Evolutionary conservation across 1,140 invertebrate species (phyloP), one percentile per base, ranked within the genome.

Genomic region (Megalopta genalis): DNA sequence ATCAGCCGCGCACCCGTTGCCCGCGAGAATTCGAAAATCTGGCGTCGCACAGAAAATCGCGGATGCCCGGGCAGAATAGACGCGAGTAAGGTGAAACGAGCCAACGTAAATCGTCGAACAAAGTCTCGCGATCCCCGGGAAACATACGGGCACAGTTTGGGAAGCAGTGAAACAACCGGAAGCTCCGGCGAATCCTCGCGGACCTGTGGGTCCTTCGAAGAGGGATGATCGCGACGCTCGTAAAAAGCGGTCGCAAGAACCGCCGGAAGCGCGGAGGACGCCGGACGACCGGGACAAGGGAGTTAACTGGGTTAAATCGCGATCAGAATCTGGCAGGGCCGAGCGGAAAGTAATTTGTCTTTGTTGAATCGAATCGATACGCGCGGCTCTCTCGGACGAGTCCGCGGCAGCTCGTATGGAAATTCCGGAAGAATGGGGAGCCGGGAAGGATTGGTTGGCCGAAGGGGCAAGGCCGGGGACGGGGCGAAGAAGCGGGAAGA

Each of bases 351-450:
- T 68, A 82, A 83, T 77, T 82, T 63, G 42, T 46, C 39, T 37
- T 27, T 62, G 46, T 37, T 54, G 42, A 67, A 67, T 49, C 37
- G 68, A 80, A 68, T 72, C 76, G 68, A 75, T 80, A 82, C 27
- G 57, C 69, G 54, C 42, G 42, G 0, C 0, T 0, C 42, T 1
- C 8, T 46, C 9, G 42, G 42, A 46, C 42, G 42, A 46, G 3
- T 18, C 49, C 6, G 18, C 4, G 5, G 46, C 46, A 16, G 46
- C 18, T 52, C 54, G 67, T 49, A 83, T 65, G 65, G 71, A 77
- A 75, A 77, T 81, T 77, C 78, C 73, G 49, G n/a, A 12, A 57
- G 54, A 8, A n/a, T 6, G 21, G 54, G n/a, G 32, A 32, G 32
- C 1, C 1, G 4, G 32, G 32, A 32, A 32, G 32, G 32, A 32